phyloP scores from a whole-genome alignment of 2,888 invertebrate species.

The Sialis lutaria region DNA sequence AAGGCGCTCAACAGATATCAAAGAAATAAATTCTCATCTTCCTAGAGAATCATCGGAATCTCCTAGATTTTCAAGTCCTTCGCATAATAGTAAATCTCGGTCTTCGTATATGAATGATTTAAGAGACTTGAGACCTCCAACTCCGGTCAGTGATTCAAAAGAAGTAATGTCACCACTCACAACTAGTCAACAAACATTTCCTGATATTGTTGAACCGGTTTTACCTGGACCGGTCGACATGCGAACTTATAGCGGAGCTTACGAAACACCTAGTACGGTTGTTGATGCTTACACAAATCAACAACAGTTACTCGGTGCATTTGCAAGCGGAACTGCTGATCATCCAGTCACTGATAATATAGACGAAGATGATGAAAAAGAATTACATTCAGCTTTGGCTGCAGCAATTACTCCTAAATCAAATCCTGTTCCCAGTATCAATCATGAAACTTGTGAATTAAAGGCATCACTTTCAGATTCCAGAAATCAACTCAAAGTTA shows the following conservation, averaged over 20 bases:
- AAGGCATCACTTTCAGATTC: constrained; percentile 66
- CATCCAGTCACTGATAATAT: constrained; percentile 49
- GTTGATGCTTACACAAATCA: constrained; percentile 44
- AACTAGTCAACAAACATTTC: constrained; percentile 26
- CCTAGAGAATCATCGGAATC: constrained; percentile 34
- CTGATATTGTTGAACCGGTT: constrained; percentile 49
- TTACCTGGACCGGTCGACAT: constrained; percentile 79
- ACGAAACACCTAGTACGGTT: constrained; percentile 38
- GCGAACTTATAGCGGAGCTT: constrained; percentile 59
- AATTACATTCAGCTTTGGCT: constrained; percentile 48
- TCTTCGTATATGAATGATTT: constrained; percentile 24
- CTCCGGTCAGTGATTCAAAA: constrained; percentile 25
- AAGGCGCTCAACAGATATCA: constrained; percentile 53
- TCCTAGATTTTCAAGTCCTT: constrained; percentile 36
- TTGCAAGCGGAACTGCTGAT: constrained; percentile 50
- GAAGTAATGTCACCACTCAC: constrained; percentile 12
- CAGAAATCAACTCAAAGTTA: constrained; percentile 72
- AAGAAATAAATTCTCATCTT: constrained; percentile 30
- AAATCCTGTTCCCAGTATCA: constrained; percentile 27
- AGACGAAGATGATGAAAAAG: constrained; percentile 64
- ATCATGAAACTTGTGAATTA: constrained; percentile 31
- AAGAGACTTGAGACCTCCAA: constrained; percentile 25
- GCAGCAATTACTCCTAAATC: constrained; percentile 33
- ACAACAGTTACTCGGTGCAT: constrained; percentile 35
- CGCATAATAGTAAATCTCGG: constrained; percentile 23